Conservation (phyloP, 1,140 invertebrate species). For the Araneus ventricosus region DNA sequence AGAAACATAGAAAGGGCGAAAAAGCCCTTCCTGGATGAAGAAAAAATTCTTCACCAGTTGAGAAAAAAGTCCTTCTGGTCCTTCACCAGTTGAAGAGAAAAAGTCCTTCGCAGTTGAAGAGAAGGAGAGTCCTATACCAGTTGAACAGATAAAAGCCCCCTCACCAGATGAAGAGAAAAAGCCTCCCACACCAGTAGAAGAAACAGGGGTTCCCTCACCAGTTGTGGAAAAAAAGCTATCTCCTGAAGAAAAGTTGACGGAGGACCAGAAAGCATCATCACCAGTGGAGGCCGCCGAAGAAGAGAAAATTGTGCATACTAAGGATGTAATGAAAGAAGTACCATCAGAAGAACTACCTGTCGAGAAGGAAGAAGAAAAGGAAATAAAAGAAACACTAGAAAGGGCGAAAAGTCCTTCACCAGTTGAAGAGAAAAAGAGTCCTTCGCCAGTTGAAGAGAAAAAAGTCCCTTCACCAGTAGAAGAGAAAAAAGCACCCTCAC, state of each 20-base stretch:
- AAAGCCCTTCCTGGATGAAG: no score
- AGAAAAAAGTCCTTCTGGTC: neutral
- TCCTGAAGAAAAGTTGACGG: neutral
- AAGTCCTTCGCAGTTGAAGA: neutral
- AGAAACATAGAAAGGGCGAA: neutral
- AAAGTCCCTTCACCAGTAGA: neutral
- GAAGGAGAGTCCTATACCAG: neutral
- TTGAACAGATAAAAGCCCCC: neutral
- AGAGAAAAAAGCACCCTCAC: neutral
- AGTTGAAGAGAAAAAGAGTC: neutral
- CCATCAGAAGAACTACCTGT: neutral
- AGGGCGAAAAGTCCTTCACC: neutral
- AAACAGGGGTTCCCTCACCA: neutral
- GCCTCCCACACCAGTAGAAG: constrained; percentile 3
- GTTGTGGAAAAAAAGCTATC: neutral
- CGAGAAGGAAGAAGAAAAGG: neutral
- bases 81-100: no score
- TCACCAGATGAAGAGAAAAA: neutral
- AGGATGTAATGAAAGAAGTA: no score
- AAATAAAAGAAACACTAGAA: neutral
- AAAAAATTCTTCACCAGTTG: neutral
- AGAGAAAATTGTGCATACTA: no score
- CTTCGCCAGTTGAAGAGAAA: neutral
- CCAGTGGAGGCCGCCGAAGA: no score
- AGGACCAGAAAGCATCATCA: neutral